These are phyloP conservation scores for Drosophila novamexicana DNA, from an alignment of 1,140 invertebrate genomes.

Conservation along the genomic window DNA sequence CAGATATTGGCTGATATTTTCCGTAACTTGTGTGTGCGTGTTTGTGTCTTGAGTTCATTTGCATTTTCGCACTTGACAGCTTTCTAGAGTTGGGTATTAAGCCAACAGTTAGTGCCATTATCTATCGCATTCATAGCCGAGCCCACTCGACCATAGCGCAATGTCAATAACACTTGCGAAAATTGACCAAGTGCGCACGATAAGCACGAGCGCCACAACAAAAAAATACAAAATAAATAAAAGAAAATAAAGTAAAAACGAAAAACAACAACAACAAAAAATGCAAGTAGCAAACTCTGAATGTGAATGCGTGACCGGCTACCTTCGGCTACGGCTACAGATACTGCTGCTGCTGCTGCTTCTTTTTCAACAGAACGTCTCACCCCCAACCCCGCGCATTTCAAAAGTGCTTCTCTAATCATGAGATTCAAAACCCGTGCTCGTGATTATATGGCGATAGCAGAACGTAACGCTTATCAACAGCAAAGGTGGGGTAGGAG, in stretches of 20 bases:
- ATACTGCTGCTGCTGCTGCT: not conserved
- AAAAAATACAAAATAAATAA: not conserved
- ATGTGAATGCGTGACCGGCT: constrained; percentile 33
- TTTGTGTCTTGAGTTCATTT: constrained; percentile 1
- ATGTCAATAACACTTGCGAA: constrained; percentile 74
- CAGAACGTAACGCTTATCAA: constrained; percentile 52
- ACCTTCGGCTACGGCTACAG: constrained; percentile 11
- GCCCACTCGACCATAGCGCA: constrained; percentile 61
- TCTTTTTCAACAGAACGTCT: no score
- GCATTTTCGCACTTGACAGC: constrained; percentile 5
- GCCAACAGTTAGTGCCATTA: constrained; percentile 23
- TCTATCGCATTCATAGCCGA: constrained; percentile 57
- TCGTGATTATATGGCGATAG: constrained; percentile 52
- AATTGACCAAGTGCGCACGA: constrained; percentile 63
- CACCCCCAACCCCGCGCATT: not conserved
- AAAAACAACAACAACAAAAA: not conserved
- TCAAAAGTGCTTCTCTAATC: constrained; percentile 56
- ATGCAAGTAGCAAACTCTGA: not conserved
- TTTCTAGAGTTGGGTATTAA: not conserved
- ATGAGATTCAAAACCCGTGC: constrained; percentile 77
- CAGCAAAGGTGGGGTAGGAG: constrained; percentile 5
- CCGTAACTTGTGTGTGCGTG: not conserved
- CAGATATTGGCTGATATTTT: no score
- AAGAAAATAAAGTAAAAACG: constrained; percentile 1
- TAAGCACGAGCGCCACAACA: constrained; percentile 31